These are phyloP conservation scores for Thecocarcelia acutangulata DNA, from an alignment of 2,888 invertebrate genomes.

Conservation along the genomic window DNA sequence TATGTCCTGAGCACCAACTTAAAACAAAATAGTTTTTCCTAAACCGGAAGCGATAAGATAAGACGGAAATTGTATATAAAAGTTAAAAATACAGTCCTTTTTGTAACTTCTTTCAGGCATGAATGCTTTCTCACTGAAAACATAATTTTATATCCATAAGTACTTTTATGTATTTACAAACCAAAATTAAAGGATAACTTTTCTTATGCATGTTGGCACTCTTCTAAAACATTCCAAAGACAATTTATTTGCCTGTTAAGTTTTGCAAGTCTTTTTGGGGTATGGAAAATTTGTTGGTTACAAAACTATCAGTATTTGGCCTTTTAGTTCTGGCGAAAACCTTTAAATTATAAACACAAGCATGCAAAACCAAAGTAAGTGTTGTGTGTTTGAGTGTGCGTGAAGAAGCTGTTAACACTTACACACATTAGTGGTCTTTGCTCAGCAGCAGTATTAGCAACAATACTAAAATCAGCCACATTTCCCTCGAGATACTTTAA, in stretches of 20 bases:
- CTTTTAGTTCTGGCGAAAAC: neutral
- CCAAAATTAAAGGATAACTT: slow-evolving; percentile 8
- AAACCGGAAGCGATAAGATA: slow-evolving; percentile 61
- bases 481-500: slow-evolving; percentile 61
- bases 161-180: no score
- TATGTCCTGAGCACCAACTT: slow-evolving; percentile 20
- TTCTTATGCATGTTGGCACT: slow-evolving; percentile 12
- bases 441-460: slow-evolving; percentile 38
- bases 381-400: slow-evolving; percentile 4
- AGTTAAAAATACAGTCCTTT: slow-evolving; percentile 42
- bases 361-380: neutral
- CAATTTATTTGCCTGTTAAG: slow-evolving; percentile 18
- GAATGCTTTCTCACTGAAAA: slow-evolving; percentile 25
- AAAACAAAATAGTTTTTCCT: slow-evolving; percentile 46
- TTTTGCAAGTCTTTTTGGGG: slow-evolving; percentile 19
- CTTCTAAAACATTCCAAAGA: neutral
- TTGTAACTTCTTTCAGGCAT: slow-evolving; percentile 9
- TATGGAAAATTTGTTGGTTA: slow-evolving; percentile 50
- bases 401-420: slow-evolving; percentile 67
- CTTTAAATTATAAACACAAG: no score
- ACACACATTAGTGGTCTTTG: slow-evolving; percentile 58
- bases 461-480: slow-evolving; percentile 9
- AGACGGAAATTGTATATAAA: slow-evolving; percentile 62
- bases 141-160: slow-evolving; percentile 51
- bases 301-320: slow-evolving; percentile 39